phyloP scores from a whole-genome alignment of 1,140 invertebrate species.

The Chironomus striatipennis region DNA sequence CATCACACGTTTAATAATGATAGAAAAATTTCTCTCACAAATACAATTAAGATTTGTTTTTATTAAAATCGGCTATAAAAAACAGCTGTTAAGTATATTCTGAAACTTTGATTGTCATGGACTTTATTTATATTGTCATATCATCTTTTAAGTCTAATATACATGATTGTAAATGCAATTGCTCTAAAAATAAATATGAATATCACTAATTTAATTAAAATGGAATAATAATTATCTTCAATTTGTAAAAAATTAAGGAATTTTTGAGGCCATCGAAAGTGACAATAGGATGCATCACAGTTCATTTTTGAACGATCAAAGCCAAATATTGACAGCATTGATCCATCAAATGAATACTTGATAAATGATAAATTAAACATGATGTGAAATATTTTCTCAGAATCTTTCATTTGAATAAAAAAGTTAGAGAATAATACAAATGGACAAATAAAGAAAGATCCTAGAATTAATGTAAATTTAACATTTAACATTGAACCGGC shows the following conservation, averaged over 20 bases:
- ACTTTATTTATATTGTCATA: not conserved
- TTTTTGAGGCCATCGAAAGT: slow-evolving; percentile 57
- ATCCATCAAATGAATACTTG: slow-evolving; percentile 67
- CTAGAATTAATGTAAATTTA: slow-evolving; percentile 61
- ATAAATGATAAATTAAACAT: slow-evolving; percentile 80
- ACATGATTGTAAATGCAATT: slow-evolving; percentile 39
- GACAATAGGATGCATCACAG: slow-evolving; percentile 58
- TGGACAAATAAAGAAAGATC: slow-evolving; percentile 72
- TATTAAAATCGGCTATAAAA: too few species aligned
- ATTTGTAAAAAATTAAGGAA: slow-evolving; percentile 67
- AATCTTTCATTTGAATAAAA: slow-evolving; percentile 76
- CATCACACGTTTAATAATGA: too few species aligned
- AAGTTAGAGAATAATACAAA: slow-evolving; percentile 88
- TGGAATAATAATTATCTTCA: slow-evolving; percentile 31
- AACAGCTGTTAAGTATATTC: too few species aligned
- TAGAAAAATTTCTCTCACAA: too few species aligned
- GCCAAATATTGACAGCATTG: slow-evolving; percentile 52
- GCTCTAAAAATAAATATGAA: slow-evolving; percentile 33
- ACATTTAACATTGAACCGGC: slow-evolving; percentile 69
- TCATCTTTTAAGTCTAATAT: slow-evolving; percentile 31
- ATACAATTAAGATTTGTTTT: too few species aligned
- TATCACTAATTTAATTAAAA: not conserved
- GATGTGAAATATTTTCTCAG: slow-evolving; percentile 70
- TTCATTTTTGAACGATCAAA: slow-evolving; percentile 57
- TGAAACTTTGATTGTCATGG: too few species aligned